These are phyloP conservation scores for Lophius americanus DNA, from an alignment of 2,797 vertebrate species.

Conservation along the genomic window DNA sequence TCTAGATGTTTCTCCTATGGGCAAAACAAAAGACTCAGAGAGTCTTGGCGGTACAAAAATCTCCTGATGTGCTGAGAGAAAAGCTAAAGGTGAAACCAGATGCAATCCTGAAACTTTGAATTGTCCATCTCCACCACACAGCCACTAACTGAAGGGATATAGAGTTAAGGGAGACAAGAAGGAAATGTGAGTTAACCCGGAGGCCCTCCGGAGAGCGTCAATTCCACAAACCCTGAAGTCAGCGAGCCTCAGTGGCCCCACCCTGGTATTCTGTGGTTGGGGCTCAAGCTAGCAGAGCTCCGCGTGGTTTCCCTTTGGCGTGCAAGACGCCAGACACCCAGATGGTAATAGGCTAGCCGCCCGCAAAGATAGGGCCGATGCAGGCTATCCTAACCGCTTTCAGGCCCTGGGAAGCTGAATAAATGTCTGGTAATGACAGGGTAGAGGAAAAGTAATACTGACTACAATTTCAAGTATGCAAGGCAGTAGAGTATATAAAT, in stretches of 20 bases:
- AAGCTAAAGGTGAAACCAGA: slow-evolving; percentile 9
- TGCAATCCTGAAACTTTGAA: slow-evolving; percentile 4
- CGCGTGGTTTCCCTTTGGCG: slow-evolving; percentile 71
- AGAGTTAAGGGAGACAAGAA: neutral
- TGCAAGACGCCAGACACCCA: slow-evolving; percentile 77
- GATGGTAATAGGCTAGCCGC: slow-evolving; percentile 74
- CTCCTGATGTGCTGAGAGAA: neutral
- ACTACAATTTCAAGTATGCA: slow-evolving; percentile 68
- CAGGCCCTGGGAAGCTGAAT: slow-evolving; percentile 77
- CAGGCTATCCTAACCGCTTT: slow-evolving; percentile 66
- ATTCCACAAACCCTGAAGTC: slow-evolving; percentile 27
- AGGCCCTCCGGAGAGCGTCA: slow-evolving; percentile 19
- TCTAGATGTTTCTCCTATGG: neutral
- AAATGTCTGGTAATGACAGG: slow-evolving; percentile 73
- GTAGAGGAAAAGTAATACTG: slow-evolving; percentile 53
- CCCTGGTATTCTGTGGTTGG: slow-evolving; percentile 78
- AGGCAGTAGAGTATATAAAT: slow-evolving; percentile 27
- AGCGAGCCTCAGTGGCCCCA: slow-evolving; percentile 61
- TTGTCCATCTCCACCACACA: slow-evolving; percentile 19
- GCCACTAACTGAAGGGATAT: neutral
- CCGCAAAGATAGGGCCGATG: slow-evolving; percentile 69
- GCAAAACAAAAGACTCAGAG: neutral
- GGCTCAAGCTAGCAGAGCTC: slow-evolving; percentile 55
- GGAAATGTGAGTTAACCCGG: slow-evolving; percentile 31
- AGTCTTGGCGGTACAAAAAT: neutral